Base-by-base conservation (phyloP, 2,113 vertebrate species). In the Chionis minor region DNA sequence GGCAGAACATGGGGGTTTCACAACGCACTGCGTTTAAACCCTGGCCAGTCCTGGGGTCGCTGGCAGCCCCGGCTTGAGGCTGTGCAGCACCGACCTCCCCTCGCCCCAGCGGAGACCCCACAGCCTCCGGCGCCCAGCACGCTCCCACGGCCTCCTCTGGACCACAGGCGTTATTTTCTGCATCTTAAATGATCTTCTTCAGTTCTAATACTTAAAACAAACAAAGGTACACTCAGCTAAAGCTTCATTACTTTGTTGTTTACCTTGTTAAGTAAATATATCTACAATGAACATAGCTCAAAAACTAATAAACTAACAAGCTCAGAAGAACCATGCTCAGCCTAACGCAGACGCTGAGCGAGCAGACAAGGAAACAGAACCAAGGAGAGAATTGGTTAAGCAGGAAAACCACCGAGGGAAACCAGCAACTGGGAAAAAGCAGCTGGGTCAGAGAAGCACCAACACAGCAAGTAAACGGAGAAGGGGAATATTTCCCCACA, bases 111-210 rank as follows among this genome's bases (percentile, higher is more conserved):
- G 45, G 18, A 75, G 35, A 30, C 15, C 44, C 52, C 4, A 1
- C 24, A 42, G 77, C 42, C 59, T 7, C 33, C 12, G 12, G 21
- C 23, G 8, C 21, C 49, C 0, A 0, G 70, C 61, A n/a, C 0
- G 0, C 21, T n/a, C 45, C 66, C 40, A 14, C 3, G 0, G 18
- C 30, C 40, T 67, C 7, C 56, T 54, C 24, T 9, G 13, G n/a
- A 65, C 49, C 33, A 52, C 8, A 4, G n/a, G 24, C 7, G 2
- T 35, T 26, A 32, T 42, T 17, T 69, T 32, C 47, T 82, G 71
- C 20, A 38, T 79, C 38, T 75, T 33, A 66, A 67, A 77, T 14
- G 1, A 51, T 33, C 38, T 30, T 28, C 55, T 75, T 55, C 59
- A 40, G 59, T 56, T 92, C 63, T 73, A 26, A 62, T 32, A 23